A percentile compares a stretch with the other conserved stretches of the same genome.
These are phyloP conservation scores for Heliconius ethilla DNA, from an alignment of 2,888 invertebrate genomes.

Conservation along the genomic window DNA sequence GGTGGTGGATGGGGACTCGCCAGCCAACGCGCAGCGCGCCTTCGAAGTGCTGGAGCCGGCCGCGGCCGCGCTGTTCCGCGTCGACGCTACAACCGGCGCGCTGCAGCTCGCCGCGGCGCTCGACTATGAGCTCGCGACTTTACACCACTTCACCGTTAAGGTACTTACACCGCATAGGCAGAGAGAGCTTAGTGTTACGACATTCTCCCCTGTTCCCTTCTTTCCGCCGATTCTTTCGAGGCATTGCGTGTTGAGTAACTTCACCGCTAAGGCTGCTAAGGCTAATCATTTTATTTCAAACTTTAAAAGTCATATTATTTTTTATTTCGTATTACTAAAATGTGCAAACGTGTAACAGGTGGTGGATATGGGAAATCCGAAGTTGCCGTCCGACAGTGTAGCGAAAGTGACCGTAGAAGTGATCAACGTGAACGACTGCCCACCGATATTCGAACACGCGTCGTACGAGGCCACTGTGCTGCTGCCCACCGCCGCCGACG, in stretches of 20 bases:
- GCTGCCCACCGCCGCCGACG: conserved; percentile 90
- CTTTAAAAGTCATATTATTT: too few species aligned
- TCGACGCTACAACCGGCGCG: conserved; percentile 94
- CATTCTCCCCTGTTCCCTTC: too few species aligned
- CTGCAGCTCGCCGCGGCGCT: conserved; percentile 88
- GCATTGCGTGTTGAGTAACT: too few species aligned
- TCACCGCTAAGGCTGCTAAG: too few species aligned
- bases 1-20: conserved; percentile 92
- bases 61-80: conserved; percentile 90
- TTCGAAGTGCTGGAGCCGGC: conserved; percentile 92
- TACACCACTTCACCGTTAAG: conserved; percentile 91
- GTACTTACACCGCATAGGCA: conserved; percentile 55
- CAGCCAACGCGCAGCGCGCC: conserved; percentile 90
- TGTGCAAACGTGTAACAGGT: conserved; percentile 68
- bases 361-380: conserved; percentile 91
- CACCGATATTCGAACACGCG: conserved; percentile 88
- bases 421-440: conserved; percentile 93
- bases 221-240: too few species aligned
- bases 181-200: too few species aligned
- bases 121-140: conserved; percentile 88
- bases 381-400: conserved; percentile 88
- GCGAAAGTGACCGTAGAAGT: conserved; percentile 91
- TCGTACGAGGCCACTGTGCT: conserved; percentile 89
- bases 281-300: too few species aligned
- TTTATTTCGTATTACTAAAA: too few species aligned